These are phyloP conservation scores for Thomomys bottae DNA, from an alignment of 2,113 vertebrate species.

Conservation along the genomic window DNA sequence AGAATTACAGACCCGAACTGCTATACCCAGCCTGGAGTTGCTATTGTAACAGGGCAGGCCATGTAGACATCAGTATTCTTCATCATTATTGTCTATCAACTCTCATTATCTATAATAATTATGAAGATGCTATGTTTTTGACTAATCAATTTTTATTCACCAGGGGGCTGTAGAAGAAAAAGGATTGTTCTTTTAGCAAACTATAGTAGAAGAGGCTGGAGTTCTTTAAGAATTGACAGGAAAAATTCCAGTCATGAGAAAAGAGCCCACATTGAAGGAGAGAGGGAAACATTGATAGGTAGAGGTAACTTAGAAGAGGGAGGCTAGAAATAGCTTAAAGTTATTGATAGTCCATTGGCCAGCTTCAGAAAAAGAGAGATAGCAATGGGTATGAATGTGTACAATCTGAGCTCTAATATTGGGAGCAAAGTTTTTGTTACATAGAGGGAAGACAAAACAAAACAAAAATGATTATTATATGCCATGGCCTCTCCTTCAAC, in stretches of 20 bases:
- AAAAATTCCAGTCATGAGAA: not conserved
- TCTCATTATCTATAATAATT: not conserved
- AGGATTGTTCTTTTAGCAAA: not conserved
- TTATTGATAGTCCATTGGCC: not conserved
- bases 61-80: not conserved
- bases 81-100: not conserved
- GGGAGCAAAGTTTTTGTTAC: not conserved
- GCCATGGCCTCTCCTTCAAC: not conserved
- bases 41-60: not conserved
- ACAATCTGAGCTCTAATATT: not conserved
- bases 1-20: no score
- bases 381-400: not conserved
- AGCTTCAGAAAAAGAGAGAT: not conserved
- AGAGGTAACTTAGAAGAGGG: not conserved
- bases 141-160: not conserved
- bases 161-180: not conserved
- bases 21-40: no score
- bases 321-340: not conserved
- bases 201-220: not conserved
- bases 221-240: not conserved
- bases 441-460: not conserved
- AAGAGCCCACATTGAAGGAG: not conserved
- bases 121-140: not conserved
- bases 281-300: not conserved
- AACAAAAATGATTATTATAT: not conserved